Percentiles rank a stretch among this genome's conserved stretches.
These are phyloP conservation scores for Paracyclopina nana DNA, from an alignment of 1,140 invertebrate genomes.

Conservation along the genomic window DNA sequence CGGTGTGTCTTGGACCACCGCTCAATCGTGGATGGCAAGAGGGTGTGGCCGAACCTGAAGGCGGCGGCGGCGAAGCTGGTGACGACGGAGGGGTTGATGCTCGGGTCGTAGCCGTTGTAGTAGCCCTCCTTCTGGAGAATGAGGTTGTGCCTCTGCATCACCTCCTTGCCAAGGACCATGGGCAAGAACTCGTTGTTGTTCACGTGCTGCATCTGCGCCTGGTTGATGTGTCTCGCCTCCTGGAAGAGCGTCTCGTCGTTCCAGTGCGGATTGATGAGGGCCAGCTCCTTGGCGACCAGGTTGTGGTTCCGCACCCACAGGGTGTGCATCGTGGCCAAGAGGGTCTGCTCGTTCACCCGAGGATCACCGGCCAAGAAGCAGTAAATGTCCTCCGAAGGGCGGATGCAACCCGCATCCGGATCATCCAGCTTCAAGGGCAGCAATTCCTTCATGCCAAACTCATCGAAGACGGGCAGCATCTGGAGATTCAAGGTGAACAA, in stretches of 20 bases:
- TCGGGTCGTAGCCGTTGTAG: conserved; percentile 60
- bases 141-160: conserved; percentile 49
- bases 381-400: conserved; percentile 56
- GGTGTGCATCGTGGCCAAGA: conserved; percentile 73
- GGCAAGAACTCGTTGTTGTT: conserved; percentile 87
- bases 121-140: conserved; percentile 33
- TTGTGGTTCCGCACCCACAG: conserved; percentile 56
- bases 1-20: conserved; percentile 60
- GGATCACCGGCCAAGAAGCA: conserved; percentile 53
- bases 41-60: conserved; percentile 33
- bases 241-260: conserved; percentile 84
- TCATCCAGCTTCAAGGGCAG: conserved; percentile 70
- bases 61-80: conserved; percentile 29
- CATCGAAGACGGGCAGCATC: conserved; percentile 44
- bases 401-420: conserved; percentile 76
- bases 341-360: conserved; percentile 23
- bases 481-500: not conserved
- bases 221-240: conserved; percentile 66
- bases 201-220: conserved; percentile 76
- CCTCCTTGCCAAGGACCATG: conserved; percentile 72
- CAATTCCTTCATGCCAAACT: conserved; percentile 68
- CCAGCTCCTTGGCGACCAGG: conserved; percentile 49
- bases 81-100: conserved; percentile 27
- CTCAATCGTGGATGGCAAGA: conserved; percentile 32
- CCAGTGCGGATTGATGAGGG: conserved; percentile 74